A percentile compares a stretch with the other conserved stretches of the same genome.
Evolutionary conservation across 1,140 invertebrate genomes (phyloP).

Genomic region (Hydropsyche tenuis): DNA sequence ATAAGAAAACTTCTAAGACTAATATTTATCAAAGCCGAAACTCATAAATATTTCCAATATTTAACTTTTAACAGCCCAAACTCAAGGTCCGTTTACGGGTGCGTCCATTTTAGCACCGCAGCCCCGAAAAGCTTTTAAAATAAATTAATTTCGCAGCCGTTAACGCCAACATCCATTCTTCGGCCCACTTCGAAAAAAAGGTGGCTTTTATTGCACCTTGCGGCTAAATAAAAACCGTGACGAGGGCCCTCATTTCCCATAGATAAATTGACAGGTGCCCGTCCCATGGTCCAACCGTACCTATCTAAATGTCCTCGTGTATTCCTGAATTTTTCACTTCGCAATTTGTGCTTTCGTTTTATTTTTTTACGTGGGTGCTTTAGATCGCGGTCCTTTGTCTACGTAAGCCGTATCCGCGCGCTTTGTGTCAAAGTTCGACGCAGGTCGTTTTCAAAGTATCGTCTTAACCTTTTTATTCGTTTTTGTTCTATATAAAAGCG

Average conservation of each 20-base stretch:
- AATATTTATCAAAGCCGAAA: too few relatives aligned
- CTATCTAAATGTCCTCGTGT: not conserved
- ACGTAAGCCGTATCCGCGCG: too few relatives aligned
- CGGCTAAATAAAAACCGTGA: conserved; percentile 24
- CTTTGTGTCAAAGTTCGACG: too few relatives aligned
- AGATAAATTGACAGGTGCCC: conserved; percentile 30
- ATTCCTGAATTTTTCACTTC: conserved; percentile 20
- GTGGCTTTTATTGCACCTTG: conserved; percentile 28
- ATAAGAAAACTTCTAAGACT: too few relatives aligned
- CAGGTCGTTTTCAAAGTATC: too few relatives aligned
- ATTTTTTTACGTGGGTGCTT: not conserved
- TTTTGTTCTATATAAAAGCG: too few relatives aligned
- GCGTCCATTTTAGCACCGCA: not conserved
- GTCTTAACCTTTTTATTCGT: too few relatives aligned
- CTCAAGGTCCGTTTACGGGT: too few relatives aligned
- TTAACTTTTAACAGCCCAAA: too few relatives aligned
- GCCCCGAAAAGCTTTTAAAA: conserved; percentile 29
- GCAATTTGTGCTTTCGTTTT: conserved; percentile 16
- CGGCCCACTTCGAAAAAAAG: not conserved
- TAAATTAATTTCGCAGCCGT: conserved; percentile 18
- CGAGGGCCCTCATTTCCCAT: conserved; percentile 29
- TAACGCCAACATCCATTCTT: conserved; percentile 23
- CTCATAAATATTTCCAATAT: too few relatives aligned
- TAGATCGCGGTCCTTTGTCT: too few relatives aligned
- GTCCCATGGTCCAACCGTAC: not conserved